A percentile compares a stretch with the other conserved stretches of the same genome.
Conservation (phyloP, 2,113 vertebrate genomes). For the Tychaedon coryphoeus region DNA sequence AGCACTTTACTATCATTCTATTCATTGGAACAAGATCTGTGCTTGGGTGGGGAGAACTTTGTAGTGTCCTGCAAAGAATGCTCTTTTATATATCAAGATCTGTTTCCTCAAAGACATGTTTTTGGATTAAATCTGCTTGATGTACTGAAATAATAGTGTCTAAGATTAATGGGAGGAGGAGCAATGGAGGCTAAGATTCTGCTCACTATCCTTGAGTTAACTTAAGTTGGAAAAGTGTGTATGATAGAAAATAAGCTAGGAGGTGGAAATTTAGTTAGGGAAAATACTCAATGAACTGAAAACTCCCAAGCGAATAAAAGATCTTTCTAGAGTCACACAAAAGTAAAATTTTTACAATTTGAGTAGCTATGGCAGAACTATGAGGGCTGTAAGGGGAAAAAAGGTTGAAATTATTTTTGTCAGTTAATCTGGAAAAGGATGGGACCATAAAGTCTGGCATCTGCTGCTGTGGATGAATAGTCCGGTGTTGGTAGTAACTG, state of each 20-base stretch:
- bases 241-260: neutral
- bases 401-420: neutral
- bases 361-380: neutral
- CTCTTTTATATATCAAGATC: neutral
- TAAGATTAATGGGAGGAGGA: neutral
- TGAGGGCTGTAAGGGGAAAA: neutral
- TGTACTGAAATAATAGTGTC: neutral
- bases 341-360: neutral
- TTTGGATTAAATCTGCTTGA: neutral
- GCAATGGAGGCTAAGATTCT: neutral
- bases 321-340: neutral
- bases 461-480: neutral
- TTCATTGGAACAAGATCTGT: neutral
- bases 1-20: fast-evolving
- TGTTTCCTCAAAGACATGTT: neutral
- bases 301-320: neutral
- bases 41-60: neutral
- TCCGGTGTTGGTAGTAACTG: neutral
- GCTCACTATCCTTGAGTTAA: neutral
- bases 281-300: neutral
- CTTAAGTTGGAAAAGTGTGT: neutral
- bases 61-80: neutral
- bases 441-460: neutral
- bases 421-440: neutral
- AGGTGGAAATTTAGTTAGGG: neutral